Percentiles rank a stretch among this genome's conserved stretches.
Evolutionary conservation across 1,140 invertebrate species (phyloP).

Genomic region (Thalassaphorura encarpata): DNA sequence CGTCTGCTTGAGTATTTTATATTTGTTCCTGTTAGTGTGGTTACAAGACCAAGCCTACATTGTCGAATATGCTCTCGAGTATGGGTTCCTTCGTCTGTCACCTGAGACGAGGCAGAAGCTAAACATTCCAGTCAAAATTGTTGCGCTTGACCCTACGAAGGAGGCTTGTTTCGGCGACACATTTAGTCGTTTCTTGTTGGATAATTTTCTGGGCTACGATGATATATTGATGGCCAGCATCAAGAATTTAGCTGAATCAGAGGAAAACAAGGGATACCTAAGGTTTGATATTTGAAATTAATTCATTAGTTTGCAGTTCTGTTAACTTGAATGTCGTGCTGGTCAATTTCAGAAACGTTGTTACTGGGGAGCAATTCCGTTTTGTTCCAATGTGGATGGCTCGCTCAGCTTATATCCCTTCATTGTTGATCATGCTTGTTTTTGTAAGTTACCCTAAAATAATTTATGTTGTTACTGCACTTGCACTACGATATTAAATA

Average conservation of each 20-base stretch:
- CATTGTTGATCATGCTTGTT: conserved; percentile 93
- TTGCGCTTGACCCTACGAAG: conserved; percentile 74
- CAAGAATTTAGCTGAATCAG: conserved; percentile 85
- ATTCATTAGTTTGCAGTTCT: background rate
- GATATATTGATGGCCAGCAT: conserved; percentile 94
- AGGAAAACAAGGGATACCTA: conserved; percentile 91
- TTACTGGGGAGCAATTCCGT: conserved; percentile 96
- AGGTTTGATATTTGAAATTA: conserved; percentile 44
- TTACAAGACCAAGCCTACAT: conserved; percentile 82
- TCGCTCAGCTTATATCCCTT: conserved; percentile 80
- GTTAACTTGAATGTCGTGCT: background rate
- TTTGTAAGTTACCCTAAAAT: conserved; percentile 97
- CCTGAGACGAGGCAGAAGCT: conserved; percentile 68
- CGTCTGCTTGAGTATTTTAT: background rate
- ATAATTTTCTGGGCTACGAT: conserved; percentile 91
- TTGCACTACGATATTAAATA: too few relatives aligned
- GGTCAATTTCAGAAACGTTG: conserved; percentile 67
- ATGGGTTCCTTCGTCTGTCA: conserved; percentile 86
- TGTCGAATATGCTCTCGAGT: conserved; percentile 94
- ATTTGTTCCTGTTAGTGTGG: conserved; percentile 48
- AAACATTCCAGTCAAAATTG: conserved; percentile 86
- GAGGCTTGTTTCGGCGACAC: conserved; percentile 89
- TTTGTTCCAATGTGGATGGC: conserved; percentile 97
- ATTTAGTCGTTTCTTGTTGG: conserved; percentile 78
- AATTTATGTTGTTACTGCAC: too few relatives aligned